Base-by-base conservation (phyloP, 2,113 vertebrate genomes). In the Poecilia latipinna region DNA sequence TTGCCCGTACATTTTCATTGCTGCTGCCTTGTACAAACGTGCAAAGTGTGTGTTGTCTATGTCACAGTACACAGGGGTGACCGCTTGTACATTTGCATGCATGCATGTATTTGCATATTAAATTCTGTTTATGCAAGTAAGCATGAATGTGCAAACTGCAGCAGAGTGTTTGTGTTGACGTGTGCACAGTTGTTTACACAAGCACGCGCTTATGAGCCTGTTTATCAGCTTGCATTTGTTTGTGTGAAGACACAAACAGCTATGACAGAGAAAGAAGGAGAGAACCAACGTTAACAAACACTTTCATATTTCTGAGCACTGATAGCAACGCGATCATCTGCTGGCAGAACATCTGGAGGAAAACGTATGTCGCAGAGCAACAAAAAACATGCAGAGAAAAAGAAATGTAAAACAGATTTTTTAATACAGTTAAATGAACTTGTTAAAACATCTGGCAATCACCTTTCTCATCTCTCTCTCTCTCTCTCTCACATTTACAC, bases 21-120 rank as follows among this genome's bases (percentile, higher is more conserved):
- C 72, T 15, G 68, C 51, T 48, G 33, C 62, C 5, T 39, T 44
- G 29, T 44, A 57, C 22, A 31, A n/a, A 12, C 12, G 60, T 44
- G 44, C 29, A 29, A 17, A 3, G 3, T 64, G 66, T 65, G 8
- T 42, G 57, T 60, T 3, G 57, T 70, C 33, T 68, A 61, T 12
- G 61, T 61, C 32, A 37, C 12, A 4, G 48, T 54, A 33, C 10
- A 0, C 1, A 51, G 12, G 72, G 26, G 22, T 61, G 79, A 57
- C 33, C 61, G 61, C 61, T 35, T 4, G 29, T 28, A 12, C 61
- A 72, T 80, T 84, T 86, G 72, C 86, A 78, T 62, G 61, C 6
- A 32, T 76, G 82, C 72, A 74, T 77, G 28, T 3, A 66, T 86
- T 82, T 80, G 72, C 81, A 84, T 86, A 39, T 73, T 65, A 31